phyloP scores from a whole-genome alignment of 2,888 invertebrate species.

The Eilema griseolum region DNA sequence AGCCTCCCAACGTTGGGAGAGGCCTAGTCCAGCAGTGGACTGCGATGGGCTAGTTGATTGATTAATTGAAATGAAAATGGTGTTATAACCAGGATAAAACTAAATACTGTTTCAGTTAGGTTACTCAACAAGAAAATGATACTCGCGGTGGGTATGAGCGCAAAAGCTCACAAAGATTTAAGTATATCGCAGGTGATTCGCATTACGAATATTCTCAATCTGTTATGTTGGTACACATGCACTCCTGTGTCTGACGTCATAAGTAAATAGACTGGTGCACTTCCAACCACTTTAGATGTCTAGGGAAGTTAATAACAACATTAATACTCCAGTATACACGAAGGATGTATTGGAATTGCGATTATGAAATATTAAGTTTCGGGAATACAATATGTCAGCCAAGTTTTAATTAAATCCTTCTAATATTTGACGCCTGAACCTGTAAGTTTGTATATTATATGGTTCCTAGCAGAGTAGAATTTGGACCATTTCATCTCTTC shows the following conservation, averaged over 20 bases:
- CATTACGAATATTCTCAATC: background rate
- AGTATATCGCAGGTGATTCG: background rate
- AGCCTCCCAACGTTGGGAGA: no score
- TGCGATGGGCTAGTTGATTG: no score
- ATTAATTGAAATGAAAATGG: no score
- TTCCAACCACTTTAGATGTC: background rate
- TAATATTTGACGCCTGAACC: background rate
- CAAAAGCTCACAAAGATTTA: background rate
- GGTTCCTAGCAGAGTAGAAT: no score
- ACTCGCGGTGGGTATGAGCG: no score
- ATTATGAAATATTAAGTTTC: conserved; percentile 28
- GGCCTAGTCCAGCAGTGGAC: no score
- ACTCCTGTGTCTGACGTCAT: background rate
- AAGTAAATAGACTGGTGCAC: background rate
- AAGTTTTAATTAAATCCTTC: conserved; percentile 41
- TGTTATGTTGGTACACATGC: background rate
- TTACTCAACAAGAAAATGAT: no score
- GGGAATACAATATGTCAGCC: conserved; percentile 13
- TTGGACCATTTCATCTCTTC: no score
- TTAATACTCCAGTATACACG: conserved; percentile 6
- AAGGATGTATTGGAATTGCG: conserved; percentile 4
- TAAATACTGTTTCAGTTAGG: no score
- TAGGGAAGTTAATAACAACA: conserved; percentile 7
- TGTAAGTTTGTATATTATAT: background rate
- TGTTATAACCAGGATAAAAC: no score